Evolutionary conservation across 2,888 invertebrate species (phyloP), one percentile per base, ranked within the genome.

Genomic region (Cerceris rybyensis): DNA sequence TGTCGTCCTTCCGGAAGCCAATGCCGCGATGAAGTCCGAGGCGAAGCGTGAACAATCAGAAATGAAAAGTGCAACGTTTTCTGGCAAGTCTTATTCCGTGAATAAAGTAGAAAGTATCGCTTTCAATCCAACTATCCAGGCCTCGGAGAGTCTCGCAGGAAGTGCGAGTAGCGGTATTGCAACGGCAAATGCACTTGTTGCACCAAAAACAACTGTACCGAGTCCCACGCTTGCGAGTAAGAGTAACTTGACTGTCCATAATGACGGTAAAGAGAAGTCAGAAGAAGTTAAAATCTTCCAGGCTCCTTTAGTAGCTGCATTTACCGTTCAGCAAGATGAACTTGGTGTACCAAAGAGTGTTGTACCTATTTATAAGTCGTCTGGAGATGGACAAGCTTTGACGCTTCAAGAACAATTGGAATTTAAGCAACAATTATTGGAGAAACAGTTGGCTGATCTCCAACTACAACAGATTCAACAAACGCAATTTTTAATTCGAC

Each of bases 281-380:
- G 93, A 94, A 75, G 95, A 95, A 75, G 96, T 97, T 0, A 96
- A 97, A 91, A 96, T 97, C 64, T 96, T 96, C 88, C 95, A 96
- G 83, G 97, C 97, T 2, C 97, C 97, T 0, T 90, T 97, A 74
- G 96, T 97, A 0, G 96, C 97, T 2, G 97, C 97, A 0, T 97
- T 97, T 88, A 97, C 97, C 0, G 96, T 97, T 0, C 96, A 97
- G 82, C 96, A 97, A 91, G 97, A 97, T 88, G 96, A 95, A 81
- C 94, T 94, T 42, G 97, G 97, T 0, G 90, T 95, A n/a, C 96
- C 97, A 0, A 96, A 96, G 85, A 96, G 95, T 90, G 96, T 97
- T 0, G 95, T 96, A 65, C 96, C 97, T 0, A 94, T 96, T 86
- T 95, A 94, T 88, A 95, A 95, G 87, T 93, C 94, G 80, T 86